These are phyloP conservation scores for Pachyramphus minor DNA, from an alignment of 2,113 vertebrate species.

Conservation along the genomic window DNA sequence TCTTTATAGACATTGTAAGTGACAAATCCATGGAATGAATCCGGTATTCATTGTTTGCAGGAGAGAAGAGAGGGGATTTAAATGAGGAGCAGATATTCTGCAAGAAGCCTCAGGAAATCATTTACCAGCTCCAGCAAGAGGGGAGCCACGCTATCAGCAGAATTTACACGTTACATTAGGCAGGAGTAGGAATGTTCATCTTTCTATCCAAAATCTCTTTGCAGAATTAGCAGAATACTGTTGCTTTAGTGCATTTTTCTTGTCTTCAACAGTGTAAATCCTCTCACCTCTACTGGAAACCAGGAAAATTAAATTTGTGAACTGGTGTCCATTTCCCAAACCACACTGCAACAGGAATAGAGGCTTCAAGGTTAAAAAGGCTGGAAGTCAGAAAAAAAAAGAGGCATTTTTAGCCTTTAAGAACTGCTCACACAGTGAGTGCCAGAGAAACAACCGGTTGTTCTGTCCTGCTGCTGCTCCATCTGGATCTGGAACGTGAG, in stretches of 20 bases:
- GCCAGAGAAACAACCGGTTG: not conserved
- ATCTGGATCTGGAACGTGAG: not conserved
- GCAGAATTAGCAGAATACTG: conserved; percentile 56
- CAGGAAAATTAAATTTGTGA: not conserved
- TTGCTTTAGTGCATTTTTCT: conserved; percentile 32
- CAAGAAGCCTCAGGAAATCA: conserved; percentile 67
- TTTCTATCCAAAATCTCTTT: conserved; percentile 67
- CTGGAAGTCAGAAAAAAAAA: not conserved
- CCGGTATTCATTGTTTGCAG: conserved; percentile 65
- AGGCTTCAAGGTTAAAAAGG: not conserved
- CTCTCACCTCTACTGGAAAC: not conserved
- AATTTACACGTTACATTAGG: conserved; percentile 74
- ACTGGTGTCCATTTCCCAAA: not conserved
- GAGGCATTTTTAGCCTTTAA: not conserved
- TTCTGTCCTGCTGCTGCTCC: not conserved
- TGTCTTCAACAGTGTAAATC: not conserved
- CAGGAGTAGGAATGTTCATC: conserved; percentile 69
- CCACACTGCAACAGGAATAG: not conserved
- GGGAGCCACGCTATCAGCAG: conserved; percentile 64
- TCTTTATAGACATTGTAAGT: conserved; percentile 73
- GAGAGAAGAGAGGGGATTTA: conserved; percentile 59
- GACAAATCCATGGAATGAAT: conserved; percentile 62
- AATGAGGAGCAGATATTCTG: conserved; percentile 63
- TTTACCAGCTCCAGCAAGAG: conserved; percentile 54
- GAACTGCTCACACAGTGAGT: not conserved